A percentile compares a stretch with the other conserved stretches of the same genome.
These are phyloP conservation scores for Pagrus major DNA, from an alignment of 2,113 vertebrate genomes.

Conservation along the genomic window DNA sequence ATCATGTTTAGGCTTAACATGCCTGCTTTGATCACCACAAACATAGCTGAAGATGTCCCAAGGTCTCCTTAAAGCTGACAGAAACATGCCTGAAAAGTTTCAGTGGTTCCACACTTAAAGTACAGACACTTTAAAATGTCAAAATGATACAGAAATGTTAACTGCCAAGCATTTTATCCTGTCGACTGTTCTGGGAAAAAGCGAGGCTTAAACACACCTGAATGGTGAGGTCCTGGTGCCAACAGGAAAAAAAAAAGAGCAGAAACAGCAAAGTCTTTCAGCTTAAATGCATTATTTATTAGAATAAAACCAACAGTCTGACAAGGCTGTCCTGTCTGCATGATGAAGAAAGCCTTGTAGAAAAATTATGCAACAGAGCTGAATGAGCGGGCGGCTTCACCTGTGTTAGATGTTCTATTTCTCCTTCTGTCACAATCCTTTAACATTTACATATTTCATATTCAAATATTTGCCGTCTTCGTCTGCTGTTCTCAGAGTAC, in stretches of 20 bases:
- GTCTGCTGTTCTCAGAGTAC: constrained; percentile 6
- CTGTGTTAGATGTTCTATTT: constrained; percentile 15
- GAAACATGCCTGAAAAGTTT: too few species aligned
- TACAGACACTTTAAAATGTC: too few species aligned
- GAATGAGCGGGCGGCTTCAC: constrained; percentile 3
- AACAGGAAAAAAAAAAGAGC: neutral
- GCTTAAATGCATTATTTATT: constrained; percentile 49
- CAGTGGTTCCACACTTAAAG: too few species aligned
- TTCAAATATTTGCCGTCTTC: constrained; percentile 8
- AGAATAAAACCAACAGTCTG: constrained; percentile 32
- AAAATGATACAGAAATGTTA: too few species aligned
- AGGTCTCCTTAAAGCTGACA: too few species aligned
- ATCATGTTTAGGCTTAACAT: too few species aligned
- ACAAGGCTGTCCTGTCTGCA: constrained; percentile 21
- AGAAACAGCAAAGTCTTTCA: constrained; percentile 18
- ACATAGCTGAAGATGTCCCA: too few species aligned
- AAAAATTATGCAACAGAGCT: constrained; percentile 18
- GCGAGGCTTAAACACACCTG: neutral
- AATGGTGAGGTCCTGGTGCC: neutral
- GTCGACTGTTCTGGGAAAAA: too few species aligned
- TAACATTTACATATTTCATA: constrained; percentile 8
- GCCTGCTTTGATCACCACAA: too few species aligned
- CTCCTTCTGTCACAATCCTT: neutral
- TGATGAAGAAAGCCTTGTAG: constrained; percentile 13
- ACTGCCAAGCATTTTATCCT: too few species aligned